Conservation (phyloP, 2,888 invertebrate genomes). For the Monochamus alternatus region DNA sequence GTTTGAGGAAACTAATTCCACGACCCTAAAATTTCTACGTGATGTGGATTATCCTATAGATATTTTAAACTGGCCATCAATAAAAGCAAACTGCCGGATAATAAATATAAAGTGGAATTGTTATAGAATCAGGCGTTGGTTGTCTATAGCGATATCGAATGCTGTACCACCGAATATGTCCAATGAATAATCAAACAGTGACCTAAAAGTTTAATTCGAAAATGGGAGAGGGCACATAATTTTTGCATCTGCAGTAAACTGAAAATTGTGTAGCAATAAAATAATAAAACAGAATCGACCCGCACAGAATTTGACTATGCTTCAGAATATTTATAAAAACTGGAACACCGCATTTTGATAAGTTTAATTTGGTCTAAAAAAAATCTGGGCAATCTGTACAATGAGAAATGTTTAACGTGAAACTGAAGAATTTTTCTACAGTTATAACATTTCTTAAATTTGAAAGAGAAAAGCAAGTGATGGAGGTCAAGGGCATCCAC, state of each 20-base stretch:
- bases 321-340: no score
- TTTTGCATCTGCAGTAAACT: neutral
- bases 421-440: no score
- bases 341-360: no score
- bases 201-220: conserved; percentile 15
- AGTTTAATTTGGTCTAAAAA: no score
- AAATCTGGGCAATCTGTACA: no score
- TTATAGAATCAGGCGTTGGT: conserved; percentile 59
- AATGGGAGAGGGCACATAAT: neutral
- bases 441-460: no score
- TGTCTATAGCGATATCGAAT: conserved; percentile 15
- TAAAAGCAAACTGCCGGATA: conserved; percentile 65
- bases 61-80: conserved; percentile 66
- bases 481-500: no score
- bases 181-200: conserved; percentile 17
- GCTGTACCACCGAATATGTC: neutral
- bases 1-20: conserved; percentile 23
- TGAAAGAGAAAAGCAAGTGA: no score
- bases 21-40: conserved; percentile 61
- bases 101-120: conserved; percentile 67
- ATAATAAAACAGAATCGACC: no score
- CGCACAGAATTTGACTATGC: no score
- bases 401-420: no score
- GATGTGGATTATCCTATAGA: conserved; percentile 64
- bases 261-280: no score